Evolutionary conservation across 1,140 invertebrate species (phyloP).

Genomic region (Zaprionus capensis): DNA sequence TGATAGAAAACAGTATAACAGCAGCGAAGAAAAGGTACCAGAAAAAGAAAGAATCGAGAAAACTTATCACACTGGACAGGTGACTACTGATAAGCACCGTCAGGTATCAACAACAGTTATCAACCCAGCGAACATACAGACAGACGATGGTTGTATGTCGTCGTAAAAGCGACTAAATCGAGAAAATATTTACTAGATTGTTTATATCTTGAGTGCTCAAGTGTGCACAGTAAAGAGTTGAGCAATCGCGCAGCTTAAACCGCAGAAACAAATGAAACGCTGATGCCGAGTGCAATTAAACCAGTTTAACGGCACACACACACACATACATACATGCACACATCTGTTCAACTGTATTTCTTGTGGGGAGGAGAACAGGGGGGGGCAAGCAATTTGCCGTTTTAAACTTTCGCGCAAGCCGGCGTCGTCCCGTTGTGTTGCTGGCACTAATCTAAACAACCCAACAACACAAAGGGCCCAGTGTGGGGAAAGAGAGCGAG

Average conservation of each 20-base stretch:
- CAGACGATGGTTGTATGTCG: slow-evolving; percentile 1
- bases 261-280: slow-evolving; percentile 28
- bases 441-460: slow-evolving; percentile 66
- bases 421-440: slow-evolving; percentile 36
- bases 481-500: slow-evolving; percentile 9
- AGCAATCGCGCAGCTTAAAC: slow-evolving; percentile 22
- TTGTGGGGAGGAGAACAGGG: not conserved
- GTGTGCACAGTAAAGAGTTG: slow-evolving; percentile 11
- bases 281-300: slow-evolving; percentile 68
- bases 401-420: slow-evolving; percentile 76
- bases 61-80: not conserved
- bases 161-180: slow-evolving; percentile 15
- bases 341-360: not conserved
- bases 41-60: not conserved
- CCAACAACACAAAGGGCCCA: slow-evolving; percentile 46
- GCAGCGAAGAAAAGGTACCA: not conserved
- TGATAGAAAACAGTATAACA: not conserved
- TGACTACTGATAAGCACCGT: slow-evolving; percentile 31
- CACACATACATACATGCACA: slow-evolving; percentile 31
- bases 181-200: slow-evolving; percentile 28
- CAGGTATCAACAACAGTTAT: not conserved
- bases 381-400: slow-evolving; percentile 45
- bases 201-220: slow-evolving; percentile 24
- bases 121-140: not conserved
- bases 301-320: slow-evolving; percentile 72